Base-by-base conservation (phyloP, 2,797 vertebrate genomes). In the Enteromius thamalakanensis region DNA sequence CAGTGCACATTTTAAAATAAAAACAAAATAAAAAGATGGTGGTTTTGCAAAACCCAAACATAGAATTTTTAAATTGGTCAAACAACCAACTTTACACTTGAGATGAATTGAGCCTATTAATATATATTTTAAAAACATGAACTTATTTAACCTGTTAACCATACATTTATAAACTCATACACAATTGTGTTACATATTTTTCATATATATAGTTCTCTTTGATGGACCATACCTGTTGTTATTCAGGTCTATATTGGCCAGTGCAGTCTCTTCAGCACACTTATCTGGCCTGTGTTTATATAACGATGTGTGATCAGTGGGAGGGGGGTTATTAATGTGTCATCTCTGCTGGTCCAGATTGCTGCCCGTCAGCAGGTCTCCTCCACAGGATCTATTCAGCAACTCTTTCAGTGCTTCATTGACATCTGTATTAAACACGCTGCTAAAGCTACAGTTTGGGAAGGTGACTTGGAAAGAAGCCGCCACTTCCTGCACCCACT, bases 401-500 rank as follows among this genome's bases (percentile, higher is more conserved):
- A 96, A 89, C 78, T 96, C 95, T 81, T 88, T 92, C 19, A 96
- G 85, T 0, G 95, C 93, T 65, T 95, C 94, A 47, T 90, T 95
- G 76, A 94, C 6, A 4, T 96, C 94, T 72, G 81, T 89, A 80
- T 49, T 91, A 86, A 95, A 92, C 80, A 90, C 79, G 0, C 92
- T 90, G 53, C 88, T 87, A 81, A 92, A 91, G 87, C 87, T 91
- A 70, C 89, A 82, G 82, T 68, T 86, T 3, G 79, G 82, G 26
- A 86, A 86, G 23, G 93, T 93, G 10, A 90, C 86, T 10, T 92
- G 94, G 86, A 94, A 92, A 34, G 92, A 91, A 64, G 91, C 90
- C 83, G 94, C 91, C 80, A 95, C 90, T 23, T 96, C 96, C 91
- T 96, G 96, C 65, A 97, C 90, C 95, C 95, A 96, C 68, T 87